Evolutionary conservation across 2,797 vertebrate genomes (phyloP).

Genomic region (Pangasius larnaudii): DNA sequence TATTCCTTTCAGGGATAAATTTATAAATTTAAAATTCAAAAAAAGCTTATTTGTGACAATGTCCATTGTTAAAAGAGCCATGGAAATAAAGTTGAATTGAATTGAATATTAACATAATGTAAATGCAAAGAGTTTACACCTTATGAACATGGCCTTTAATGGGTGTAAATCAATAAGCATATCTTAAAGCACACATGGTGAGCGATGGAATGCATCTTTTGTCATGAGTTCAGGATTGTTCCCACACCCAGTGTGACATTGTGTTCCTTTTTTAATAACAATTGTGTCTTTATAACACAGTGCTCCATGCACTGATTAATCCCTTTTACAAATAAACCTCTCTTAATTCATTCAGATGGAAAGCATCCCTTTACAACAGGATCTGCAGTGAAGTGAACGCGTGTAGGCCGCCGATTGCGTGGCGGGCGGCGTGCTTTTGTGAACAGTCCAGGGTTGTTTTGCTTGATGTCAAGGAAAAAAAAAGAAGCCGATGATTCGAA

Average conservation of each 20-base stretch:
- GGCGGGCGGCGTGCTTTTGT: constrained; percentile 37
- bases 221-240: constrained; percentile 42
- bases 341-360: constrained; percentile 46
- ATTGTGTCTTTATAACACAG: constrained; percentile 36
- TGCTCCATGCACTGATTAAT: constrained; percentile 42
- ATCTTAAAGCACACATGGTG: constrained; percentile 42
- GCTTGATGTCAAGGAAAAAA: constrained; percentile 57
- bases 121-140: constrained; percentile 9
- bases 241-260: constrained; percentile 51
- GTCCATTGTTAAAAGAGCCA: too few species aligned
- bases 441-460: constrained; percentile 57
- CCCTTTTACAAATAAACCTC: constrained; percentile 49
- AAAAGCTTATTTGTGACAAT: too few species aligned
- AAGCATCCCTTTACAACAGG: constrained; percentile 30
- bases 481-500: constrained; percentile 2
- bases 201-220: constrained; percentile 47
- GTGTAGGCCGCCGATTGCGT: constrained; percentile 42
- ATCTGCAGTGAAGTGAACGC: constrained; percentile 28
- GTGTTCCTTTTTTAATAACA: constrained; percentile 45
- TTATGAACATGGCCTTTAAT: constrained; percentile 22
- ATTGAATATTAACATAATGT: constrained; percentile 1
- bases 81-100: too few species aligned
- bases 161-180: constrained; percentile 25
- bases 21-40: too few species aligned
- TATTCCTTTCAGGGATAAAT: not conserved